Percentiles rank a stretch among this genome's conserved stretches.
Evolutionary conservation across 2,113 vertebrate species (phyloP).

Genomic region (Micronisus gabar): DNA sequence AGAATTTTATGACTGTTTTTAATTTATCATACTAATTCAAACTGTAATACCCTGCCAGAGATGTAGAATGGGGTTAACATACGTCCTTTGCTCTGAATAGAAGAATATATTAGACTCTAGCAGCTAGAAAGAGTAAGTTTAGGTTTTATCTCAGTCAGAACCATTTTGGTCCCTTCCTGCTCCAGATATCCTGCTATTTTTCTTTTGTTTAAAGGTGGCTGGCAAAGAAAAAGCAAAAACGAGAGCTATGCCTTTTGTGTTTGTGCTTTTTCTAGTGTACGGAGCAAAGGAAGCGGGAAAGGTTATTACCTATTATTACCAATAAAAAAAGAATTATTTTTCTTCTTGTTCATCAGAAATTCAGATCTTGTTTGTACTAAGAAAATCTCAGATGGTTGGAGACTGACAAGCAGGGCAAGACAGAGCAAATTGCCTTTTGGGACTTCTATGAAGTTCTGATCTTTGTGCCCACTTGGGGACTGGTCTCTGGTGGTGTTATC

Average conservation of each 20-base stretch:
- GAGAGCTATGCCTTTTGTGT: not conserved
- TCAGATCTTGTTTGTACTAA: not conserved
- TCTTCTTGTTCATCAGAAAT: not conserved
- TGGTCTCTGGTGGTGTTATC: not conserved
- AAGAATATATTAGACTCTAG: conserved; percentile 12
- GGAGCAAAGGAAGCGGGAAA: not conserved
- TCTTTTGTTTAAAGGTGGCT: conserved; percentile 52
- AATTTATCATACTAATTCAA: conserved; percentile 70
- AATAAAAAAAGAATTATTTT: not conserved
- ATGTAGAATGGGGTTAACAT: conserved; percentile 46
- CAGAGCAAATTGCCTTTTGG: not conserved
- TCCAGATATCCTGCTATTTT: not conserved
- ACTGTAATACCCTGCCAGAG: conserved; percentile 55
- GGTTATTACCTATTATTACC: not conserved
- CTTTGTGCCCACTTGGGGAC: not conserved
- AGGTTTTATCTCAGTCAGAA: conserved; percentile 22
- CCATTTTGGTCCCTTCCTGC: not conserved
- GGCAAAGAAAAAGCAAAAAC: not conserved
- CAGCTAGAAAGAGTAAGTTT: conserved; percentile 9
- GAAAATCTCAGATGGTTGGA: not conserved
- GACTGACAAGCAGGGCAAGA: not conserved
- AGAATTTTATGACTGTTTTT: conserved; percentile 55
- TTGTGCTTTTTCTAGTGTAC: not conserved
- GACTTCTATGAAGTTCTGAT: not conserved
- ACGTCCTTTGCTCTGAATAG: conserved; percentile 29